These are phyloP conservation scores for Aphidius ervi DNA, from an alignment of 1,140 invertebrate species.

Conservation along the genomic window DNA sequence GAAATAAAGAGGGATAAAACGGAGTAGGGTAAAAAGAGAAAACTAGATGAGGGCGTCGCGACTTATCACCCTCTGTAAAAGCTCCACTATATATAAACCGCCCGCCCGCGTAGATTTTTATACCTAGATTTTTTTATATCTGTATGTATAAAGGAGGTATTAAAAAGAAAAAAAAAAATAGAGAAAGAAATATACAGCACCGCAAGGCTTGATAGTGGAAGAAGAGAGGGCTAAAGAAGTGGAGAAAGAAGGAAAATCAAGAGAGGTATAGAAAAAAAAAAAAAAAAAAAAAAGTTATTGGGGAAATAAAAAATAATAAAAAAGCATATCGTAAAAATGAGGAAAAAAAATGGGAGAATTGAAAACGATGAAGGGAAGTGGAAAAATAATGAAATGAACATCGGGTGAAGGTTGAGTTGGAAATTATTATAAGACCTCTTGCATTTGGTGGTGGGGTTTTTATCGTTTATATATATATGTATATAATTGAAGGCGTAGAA, in stretches of 20 bases:
- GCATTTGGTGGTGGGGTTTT: slow-evolving; percentile 10
- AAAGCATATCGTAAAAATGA: slow-evolving; percentile 7
- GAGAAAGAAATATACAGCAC: slow-evolving; percentile 5
- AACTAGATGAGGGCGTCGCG: not conserved
- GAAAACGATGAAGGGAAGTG: slow-evolving; percentile 28
- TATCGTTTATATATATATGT: slow-evolving; percentile 31
- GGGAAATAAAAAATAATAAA: slow-evolving; percentile 16
- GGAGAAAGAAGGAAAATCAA: not conserved
- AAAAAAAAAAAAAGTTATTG: slow-evolving; percentile 27
- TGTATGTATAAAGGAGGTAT: too few relatives aligned
- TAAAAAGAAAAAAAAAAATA: not conserved
- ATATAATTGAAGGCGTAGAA: slow-evolving; percentile 35
- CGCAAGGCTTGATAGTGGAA: not conserved
- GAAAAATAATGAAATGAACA: slow-evolving; percentile 55
- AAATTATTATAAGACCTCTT: slow-evolving; percentile 50
- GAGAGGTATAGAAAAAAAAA: not conserved
- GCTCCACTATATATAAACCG: too few relatives aligned
- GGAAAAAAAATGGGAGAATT: slow-evolving; percentile 24
- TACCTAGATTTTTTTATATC: too few relatives aligned
- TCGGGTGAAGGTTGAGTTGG: slow-evolving; percentile 41
- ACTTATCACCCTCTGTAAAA: slow-evolving; percentile 9
- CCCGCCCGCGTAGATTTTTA: not conserved
- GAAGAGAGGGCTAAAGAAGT: not conserved
- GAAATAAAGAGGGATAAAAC: too few relatives aligned
- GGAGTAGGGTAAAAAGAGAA: too few relatives aligned